phyloP scores from a whole-genome alignment of 2,113 vertebrate species.

The Anser cygnoides region DNA sequence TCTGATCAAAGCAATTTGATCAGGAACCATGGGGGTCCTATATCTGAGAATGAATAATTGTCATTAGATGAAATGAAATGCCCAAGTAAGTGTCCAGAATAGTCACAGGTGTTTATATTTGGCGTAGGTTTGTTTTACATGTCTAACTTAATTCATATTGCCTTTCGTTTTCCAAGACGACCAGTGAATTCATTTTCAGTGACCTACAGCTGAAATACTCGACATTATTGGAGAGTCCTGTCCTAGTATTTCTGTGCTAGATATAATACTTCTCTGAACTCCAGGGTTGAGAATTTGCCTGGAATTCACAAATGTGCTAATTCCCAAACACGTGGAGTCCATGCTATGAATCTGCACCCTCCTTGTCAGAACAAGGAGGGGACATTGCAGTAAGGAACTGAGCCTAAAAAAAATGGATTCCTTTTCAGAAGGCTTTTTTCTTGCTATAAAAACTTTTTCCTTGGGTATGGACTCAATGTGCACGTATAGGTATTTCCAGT shows the following conservation, averaged over 20 bases:
- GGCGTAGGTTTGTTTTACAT: neutral
- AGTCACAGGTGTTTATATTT: neutral
- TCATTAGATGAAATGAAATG: neutral
- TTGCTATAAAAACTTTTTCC: neutral
- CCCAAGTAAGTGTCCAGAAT: neutral
- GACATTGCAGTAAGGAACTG: neutral
- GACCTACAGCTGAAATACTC: neutral
- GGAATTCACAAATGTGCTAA: neutral
- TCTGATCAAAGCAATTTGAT: neutral
- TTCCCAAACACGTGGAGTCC: neutral
- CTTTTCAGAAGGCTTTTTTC: neutral
- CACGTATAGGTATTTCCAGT: constrained; percentile 28
- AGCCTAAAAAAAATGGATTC: neutral
- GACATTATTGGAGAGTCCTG: neutral
- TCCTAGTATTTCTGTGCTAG: neutral
- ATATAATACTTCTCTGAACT: neutral
- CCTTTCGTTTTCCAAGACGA: neutral
- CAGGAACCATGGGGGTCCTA: neutral
- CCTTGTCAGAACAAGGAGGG: neutral
- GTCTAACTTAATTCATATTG: neutral
- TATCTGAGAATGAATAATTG: neutral
- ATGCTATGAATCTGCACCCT: fast-evolving
- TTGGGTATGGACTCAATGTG: neutral
- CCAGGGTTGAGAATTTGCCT: neutral
- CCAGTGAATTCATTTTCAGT: neutral